Base-by-base conservation (phyloP, 2,888 invertebrate species). In the Drosophila pseudotalamancana region DNA sequence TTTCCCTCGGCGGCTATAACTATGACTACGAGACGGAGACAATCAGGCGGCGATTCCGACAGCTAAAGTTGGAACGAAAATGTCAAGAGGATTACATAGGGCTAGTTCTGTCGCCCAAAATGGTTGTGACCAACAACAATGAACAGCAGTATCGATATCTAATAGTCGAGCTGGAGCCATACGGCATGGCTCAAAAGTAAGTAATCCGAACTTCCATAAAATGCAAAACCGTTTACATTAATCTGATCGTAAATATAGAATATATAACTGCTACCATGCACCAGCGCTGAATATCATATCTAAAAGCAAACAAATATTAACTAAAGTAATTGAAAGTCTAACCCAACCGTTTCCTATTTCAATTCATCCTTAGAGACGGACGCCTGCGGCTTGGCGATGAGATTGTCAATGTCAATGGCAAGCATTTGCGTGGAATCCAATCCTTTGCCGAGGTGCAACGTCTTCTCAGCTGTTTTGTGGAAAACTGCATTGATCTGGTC, bases 401-500 rank as follows among this genome's bases (percentile, higher is more conserved):
- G 93, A 95, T 98, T 70, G 95, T 97, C 9, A 96, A 96, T 91
- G 96, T 97, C 25, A 97, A 97, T 90, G 97, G 97, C 8, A 94
- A 94, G 86, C 94, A 96, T 69, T 92, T 98, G 61, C 93, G 95
- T 67, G 96, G 96, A 1, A 92, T 97, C 54, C 93, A 94, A 37
- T 94, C 94, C 5, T 92, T 94, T 57, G 93, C 94, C 87, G 95
- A 95, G 77, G 94, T 94, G 14, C 94, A 94, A 78, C 92, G 93
- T 42, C 92, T 94, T 14, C 79, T 91, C 2, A 89, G 89, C 49
- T 88, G 86, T 46, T 91, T 91, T 48, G 88, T 90, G 27, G 90
- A 90, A 63, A 91, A 91, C 65, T 88, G 82, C 64, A 94, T 94
- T 25, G 94, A 94, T 79, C 92, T 94, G 55, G 93, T 94, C 16